Evolutionary conservation across 2,113 vertebrate species (phyloP).

Genomic region (Trochalopteron elliotii): DNA sequence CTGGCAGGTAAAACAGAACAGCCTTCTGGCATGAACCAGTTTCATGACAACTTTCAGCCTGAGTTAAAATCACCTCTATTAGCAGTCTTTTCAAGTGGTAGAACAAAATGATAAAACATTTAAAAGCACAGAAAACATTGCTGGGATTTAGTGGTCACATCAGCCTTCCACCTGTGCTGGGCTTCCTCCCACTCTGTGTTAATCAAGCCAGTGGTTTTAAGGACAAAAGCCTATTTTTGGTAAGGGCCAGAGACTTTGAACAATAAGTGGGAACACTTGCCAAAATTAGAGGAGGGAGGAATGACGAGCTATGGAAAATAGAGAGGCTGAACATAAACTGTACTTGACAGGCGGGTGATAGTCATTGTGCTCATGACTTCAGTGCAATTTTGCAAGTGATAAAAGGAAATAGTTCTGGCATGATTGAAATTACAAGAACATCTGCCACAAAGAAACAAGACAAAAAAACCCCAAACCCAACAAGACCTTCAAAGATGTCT

Average conservation of each 20-base stretch:
- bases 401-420: not conserved
- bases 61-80: not conserved
- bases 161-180: not conserved
- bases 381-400: not conserved
- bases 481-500: not conserved
- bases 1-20: not conserved
- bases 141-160: not conserved
- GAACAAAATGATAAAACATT: not conserved
- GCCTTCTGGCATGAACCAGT: not conserved
- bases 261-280: not conserved
- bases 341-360: not conserved
- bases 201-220: not conserved
- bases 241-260: not conserved
- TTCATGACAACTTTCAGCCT: not conserved
- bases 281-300: not conserved
- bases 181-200: not conserved
- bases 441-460: slow-evolving; percentile 21
- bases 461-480: not conserved
- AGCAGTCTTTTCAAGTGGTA: not conserved
- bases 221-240: not conserved
- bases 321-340: not conserved
- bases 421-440: slow-evolving; percentile 22
- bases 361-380: not conserved
- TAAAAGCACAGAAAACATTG: not conserved
- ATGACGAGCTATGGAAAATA: not conserved